These are phyloP conservation scores for Apis cerana DNA, from an alignment of 1,140 invertebrate genomes.

Conservation along the genomic window DNA sequence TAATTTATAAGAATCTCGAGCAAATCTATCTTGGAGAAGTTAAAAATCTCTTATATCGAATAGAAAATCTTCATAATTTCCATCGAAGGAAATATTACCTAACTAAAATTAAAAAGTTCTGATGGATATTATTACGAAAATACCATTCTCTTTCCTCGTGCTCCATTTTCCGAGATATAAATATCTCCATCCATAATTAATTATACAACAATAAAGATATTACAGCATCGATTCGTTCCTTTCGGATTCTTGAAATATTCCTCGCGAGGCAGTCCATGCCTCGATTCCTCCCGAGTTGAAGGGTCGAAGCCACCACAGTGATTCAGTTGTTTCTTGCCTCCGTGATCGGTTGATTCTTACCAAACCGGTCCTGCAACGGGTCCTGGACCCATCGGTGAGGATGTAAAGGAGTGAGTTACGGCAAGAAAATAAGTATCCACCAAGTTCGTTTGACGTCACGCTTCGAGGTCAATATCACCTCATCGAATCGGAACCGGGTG, in stretches of 20 bases:
- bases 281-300: conserved; percentile 53
- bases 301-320: conserved; percentile 63
- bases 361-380: conserved; percentile 69
- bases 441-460: conserved; percentile 63
- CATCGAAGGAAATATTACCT: background rate
- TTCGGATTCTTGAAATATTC: conserved; percentile 52
- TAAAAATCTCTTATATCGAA: no score
- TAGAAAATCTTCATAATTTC: background rate
- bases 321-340: conserved; percentile 67
- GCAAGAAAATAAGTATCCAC: conserved; percentile 57
- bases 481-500: conserved; percentile 42
- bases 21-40: no score
- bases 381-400: conserved; percentile 57
- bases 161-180: background rate
- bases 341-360: conserved; percentile 62
- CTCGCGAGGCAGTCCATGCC: conserved; percentile 41
- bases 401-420: conserved; percentile 41
- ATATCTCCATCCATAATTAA: background rate
- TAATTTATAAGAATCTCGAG: no score
- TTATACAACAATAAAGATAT: background rate
- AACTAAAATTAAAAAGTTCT: background rate
- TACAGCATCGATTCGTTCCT: conserved; percentile 7
- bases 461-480: conserved; percentile 66
- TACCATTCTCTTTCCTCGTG: background rate
- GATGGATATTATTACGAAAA: background rate